Evolutionary conservation across 2,888 invertebrate species (phyloP).

Genomic region (Troides aeacus): DNA sequence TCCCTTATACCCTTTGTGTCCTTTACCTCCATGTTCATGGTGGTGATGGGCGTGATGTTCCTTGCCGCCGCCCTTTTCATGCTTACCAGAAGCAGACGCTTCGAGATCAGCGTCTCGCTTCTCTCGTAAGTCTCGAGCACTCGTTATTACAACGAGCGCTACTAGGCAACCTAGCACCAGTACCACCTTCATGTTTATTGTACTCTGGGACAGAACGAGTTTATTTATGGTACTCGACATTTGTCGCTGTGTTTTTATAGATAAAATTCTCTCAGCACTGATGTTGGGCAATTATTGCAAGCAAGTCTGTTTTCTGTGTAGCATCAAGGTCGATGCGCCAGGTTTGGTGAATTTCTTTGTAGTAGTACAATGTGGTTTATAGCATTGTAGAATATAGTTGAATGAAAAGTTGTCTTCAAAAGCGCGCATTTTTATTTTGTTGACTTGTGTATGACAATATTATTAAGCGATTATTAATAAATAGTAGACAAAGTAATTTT

Average conservation of each 20-base stretch:
- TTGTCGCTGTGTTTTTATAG: slow-evolving; percentile 68
- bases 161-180: slow-evolving; percentile 55
- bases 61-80: slow-evolving; percentile 81
- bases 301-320: slow-evolving; percentile 50
- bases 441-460: too few relatives aligned
- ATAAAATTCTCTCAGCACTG: slow-evolving; percentile 61
- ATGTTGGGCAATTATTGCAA: slow-evolving; percentile 65
- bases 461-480: too few relatives aligned
- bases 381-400: not conserved
- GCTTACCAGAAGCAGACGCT: slow-evolving; percentile 67
- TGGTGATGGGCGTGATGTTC: slow-evolving; percentile 83
- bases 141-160: slow-evolving; percentile 65
- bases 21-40: slow-evolving; percentile 83
- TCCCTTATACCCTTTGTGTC: slow-evolving; percentile 84
- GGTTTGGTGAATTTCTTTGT: slow-evolving; percentile 22
- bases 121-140: slow-evolving; percentile 65
- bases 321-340: slow-evolving; percentile 56
- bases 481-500: too few relatives aligned
- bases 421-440: too few relatives aligned
- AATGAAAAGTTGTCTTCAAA: too few relatives aligned
- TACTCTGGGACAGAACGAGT: slow-evolving; percentile 46
- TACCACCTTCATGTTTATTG: slow-evolving; percentile 60
- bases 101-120: slow-evolving; percentile 75
- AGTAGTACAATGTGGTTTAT: not conserved
- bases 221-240: slow-evolving; percentile 55